Percentiles rank a stretch among this genome's conserved stretches.
Evolutionary conservation across 2,113 vertebrate genomes (phyloP).

Genomic region (Pelodiscus sinensis): DNA sequence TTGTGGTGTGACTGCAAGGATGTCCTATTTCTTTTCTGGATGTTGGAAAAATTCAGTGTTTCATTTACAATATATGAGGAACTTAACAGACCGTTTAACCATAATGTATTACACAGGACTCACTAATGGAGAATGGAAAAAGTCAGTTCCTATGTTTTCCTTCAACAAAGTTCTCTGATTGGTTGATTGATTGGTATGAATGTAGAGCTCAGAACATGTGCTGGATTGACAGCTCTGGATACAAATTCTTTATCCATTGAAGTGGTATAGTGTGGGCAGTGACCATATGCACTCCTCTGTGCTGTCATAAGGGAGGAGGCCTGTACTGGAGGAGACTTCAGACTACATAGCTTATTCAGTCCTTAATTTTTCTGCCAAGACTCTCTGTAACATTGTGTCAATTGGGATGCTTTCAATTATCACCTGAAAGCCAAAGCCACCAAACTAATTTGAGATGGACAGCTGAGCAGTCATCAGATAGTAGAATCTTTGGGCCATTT

Average conservation of each 20-base stretch:
- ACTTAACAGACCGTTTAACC: background rate
- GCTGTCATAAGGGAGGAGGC: background rate
- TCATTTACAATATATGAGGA: background rate
- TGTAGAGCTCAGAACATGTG: conserved; percentile 35
- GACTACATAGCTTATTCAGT: fast-evolving
- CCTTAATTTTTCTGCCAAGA: background rate
- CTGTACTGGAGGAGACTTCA: background rate
- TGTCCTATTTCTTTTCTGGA: fast-evolving
- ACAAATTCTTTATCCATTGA: background rate
- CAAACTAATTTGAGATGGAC: background rate
- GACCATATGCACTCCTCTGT: background rate
- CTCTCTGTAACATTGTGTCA: background rate
- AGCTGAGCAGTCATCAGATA: background rate
- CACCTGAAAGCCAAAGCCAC: background rate
- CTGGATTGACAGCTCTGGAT: background rate
- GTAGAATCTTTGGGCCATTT: background rate
- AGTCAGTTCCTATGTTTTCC: fast-evolving
- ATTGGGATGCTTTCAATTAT: background rate
- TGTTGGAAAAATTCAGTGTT: background rate
- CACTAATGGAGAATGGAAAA: background rate
- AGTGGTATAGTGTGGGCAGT: background rate
- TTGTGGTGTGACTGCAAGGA: background rate
- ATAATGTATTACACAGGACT: background rate
- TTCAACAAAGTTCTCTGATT: background rate
- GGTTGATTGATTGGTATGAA: conserved; percentile 32